Evolutionary conservation across 2,888 invertebrate genomes (phyloP), one percentile per base, ranked within the genome.

Genomic region (Drosophila meridionalis): DNA sequence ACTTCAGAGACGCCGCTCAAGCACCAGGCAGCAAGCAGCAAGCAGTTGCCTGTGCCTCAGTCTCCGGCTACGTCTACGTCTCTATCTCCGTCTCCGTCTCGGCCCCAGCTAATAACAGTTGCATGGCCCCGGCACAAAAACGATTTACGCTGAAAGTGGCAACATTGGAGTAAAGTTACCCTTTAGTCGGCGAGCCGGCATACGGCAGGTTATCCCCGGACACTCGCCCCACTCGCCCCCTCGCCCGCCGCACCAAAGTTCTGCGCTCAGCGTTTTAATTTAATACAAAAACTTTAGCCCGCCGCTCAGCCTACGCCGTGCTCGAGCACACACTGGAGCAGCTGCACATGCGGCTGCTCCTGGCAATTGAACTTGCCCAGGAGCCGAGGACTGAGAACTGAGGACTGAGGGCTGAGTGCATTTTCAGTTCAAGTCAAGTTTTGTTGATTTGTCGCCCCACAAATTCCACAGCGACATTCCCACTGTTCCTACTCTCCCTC

Each of bases 1-100:
- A 87, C 86, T 87, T 87, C 73, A 87, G 90, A 87, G 90, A 83
- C 86, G 90, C 75, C 89, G 72, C 89, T 78, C 69, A 77, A 89
- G 78, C 86, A 71, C 83, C 68, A 72, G 69, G 70, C 80, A 65
- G 28, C 63, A 53, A 55, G 62, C 70, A 72, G 80, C 53, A 20
- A 20, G 60, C 6, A 14, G 36, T 4, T 11, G 11, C 26, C 43
- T 3, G 3, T 5, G 73, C 38, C 59, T 36, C 43, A 28, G 43
- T 55, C 45, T 7, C 9, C n/a, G n/a, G 14, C 40, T 14, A 4
- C 14, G 2, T 2, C 4, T 12, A 12, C 20, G 20, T 7, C 59
- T 28, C 40, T 12, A 38, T 34, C 36, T 36, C 36, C 11, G 36
- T 36, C 36, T 11, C 36, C 11, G 43, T 20, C n/a, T 4, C 1